phyloP scores from a whole-genome alignment of 2,113 vertebrate species.

The Diglossa brunneiventris region DNA sequence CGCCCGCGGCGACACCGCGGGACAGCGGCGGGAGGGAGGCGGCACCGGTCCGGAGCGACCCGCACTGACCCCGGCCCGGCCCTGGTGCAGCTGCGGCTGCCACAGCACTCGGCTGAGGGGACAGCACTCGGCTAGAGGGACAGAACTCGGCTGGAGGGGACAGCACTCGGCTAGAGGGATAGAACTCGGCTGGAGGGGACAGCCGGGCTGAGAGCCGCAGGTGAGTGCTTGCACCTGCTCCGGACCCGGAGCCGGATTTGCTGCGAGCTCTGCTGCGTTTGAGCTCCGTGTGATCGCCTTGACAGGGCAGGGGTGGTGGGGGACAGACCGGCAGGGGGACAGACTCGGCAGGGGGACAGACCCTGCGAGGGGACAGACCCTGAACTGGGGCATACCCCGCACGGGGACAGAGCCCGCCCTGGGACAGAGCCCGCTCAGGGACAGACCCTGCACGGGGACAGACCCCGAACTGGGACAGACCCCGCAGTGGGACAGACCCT shows the following conservation, averaged over 20 bases:
- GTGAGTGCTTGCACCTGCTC: background rate
- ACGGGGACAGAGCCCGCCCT: rapidly evolving
- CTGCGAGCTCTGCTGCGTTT: background rate
- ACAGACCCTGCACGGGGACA: rapidly evolving
- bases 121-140: background rate
- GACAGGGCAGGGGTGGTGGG: background rate
- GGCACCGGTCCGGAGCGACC: background rate
- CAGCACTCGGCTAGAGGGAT: background rate
- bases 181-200: rapidly evolving
- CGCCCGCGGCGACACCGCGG: background rate
- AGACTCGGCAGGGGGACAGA: rapidly evolving
- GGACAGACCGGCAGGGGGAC: background rate
- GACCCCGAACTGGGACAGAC: background rate
- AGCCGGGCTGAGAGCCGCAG: background rate
- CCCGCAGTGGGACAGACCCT: background rate
- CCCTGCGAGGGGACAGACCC: background rate
- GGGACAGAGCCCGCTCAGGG: background rate
- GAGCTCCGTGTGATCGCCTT: background rate
- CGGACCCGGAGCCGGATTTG: background rate
- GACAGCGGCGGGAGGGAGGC: background rate
- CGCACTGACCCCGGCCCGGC: background rate
- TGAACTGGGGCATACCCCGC: rapidly evolving
- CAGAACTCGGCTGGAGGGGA: rapidly evolving
- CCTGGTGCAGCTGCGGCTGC: background rate
- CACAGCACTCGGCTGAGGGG: rapidly evolving